Base-by-base conservation (phyloP, 30 jellyfish, hydroid and myxozoan species). In the Aurelia sp. region DNA sequence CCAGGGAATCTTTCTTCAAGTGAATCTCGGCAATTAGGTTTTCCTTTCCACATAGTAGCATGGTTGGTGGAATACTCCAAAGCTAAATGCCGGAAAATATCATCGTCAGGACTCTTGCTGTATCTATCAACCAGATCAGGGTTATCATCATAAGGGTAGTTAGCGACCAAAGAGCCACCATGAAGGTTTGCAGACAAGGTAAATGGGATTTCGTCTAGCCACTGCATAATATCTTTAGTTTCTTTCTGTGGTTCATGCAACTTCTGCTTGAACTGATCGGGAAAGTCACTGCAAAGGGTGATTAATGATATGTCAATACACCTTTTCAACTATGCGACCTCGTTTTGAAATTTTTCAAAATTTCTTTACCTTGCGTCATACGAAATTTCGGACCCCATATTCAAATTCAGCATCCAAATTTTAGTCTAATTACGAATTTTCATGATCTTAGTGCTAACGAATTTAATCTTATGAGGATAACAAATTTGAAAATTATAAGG, bases 131-230 rank as follows among this genome's bases (percentile, higher is more conserved):
- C 62, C 50, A 69, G 71, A 33, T 89, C 84, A 0, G 19, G n/a
- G 69, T 84, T 88, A 72, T 94, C 97, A 62, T 94, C 99, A 71
- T 62, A 94, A 60, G 99, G 99, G 61, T 94, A 94, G 69, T 94
- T 94, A 51, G 99, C 99, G 6, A 94, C 99, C 79, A 94, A 27
- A 47, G 99, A 89, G 1, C 99, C 99, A 13, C 99, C 99, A 75
- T 94, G 99, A 18, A 94, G 86, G 74, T 94, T 94, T 11, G 99
- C 99, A 5, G 99, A 94, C 75, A 94, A 78, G 66, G 89, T 95
- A 82, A 94, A 94, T 48, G 99, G 99, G 51, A 84, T 47, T 20
- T 74, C 86, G 10, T 50, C 19, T 19, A 94, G 55, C 99, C 99
- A 94, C 13, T 85, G 51, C 87, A 89, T 85, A 23, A 91, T 76